Evolutionary conservation across 2,888 invertebrate genomes (phyloP).

Genomic region (Pseudoips prasinana): DNA sequence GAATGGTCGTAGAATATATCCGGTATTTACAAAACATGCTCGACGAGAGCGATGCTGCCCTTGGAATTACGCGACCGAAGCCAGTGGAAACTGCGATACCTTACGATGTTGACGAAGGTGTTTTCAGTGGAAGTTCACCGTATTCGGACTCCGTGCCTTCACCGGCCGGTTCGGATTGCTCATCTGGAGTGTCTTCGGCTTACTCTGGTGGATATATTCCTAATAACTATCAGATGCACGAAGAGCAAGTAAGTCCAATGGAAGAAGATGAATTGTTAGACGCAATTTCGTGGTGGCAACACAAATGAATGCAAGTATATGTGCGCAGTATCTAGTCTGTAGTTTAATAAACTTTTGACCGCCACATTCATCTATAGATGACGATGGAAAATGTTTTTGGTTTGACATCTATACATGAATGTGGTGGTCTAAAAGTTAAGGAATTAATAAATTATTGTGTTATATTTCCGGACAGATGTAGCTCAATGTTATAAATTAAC

Average conservation of each 20-base stretch:
- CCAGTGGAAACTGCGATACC: slow-evolving; percentile 30
- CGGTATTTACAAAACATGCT: slow-evolving; percentile 89
- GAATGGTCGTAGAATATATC: slow-evolving; percentile 95
- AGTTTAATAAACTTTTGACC: slow-evolving; percentile 9
- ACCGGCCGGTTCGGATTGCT: slow-evolving; percentile 86
- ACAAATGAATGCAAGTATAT: slow-evolving; percentile 57
- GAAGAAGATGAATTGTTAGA: slow-evolving; percentile 93
- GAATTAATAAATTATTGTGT: not conserved
- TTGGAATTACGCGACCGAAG: slow-evolving; percentile 46
- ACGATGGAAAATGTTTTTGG: no score
- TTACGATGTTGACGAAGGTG: slow-evolving; percentile 61
- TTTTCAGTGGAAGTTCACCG: slow-evolving; percentile 64
- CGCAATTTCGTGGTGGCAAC: slow-evolving; percentile 91
- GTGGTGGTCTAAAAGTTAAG: no score
- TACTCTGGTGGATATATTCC: slow-evolving; percentile 50
- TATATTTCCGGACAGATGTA: not conserved
- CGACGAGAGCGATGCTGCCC: slow-evolving; percentile 84
- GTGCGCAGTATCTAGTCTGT: slow-evolving; percentile 48
- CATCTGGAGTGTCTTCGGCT: slow-evolving; percentile 77
- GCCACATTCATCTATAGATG: no score
- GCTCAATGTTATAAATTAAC: slow-evolving; percentile 8
- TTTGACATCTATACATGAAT: no score
- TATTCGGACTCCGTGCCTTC: slow-evolving; percentile 82
- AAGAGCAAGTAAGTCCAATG: slow-evolving; percentile 83
- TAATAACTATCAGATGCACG: slow-evolving; percentile 46